Conservation (phyloP, 2,797 vertebrate species). For the Coluber constrictor region DNA sequence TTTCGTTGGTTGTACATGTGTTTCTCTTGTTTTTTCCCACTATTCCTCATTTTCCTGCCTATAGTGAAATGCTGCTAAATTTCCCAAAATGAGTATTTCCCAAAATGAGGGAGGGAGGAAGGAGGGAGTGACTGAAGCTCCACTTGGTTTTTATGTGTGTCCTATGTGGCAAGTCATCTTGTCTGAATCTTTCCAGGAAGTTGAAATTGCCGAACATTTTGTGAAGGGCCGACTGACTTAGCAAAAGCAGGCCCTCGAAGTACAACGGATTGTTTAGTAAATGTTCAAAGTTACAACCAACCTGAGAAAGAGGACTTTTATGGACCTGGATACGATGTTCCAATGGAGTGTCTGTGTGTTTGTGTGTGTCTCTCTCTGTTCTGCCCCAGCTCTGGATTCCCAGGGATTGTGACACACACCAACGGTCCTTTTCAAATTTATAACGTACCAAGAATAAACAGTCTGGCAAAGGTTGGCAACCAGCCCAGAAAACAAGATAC, state of each 20-base stretch:
- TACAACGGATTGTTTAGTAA: neutral
- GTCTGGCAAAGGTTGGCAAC: no score
- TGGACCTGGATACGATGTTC: neutral
- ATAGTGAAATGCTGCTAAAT: neutral
- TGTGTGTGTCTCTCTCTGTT: no score
- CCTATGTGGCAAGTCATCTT: neutral
- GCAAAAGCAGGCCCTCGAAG: neutral
- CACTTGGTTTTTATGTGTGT: neutral
- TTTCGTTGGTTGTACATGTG: slow-evolving; percentile 30
- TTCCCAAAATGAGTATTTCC: neutral
- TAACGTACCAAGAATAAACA: no score
- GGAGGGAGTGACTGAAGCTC: neutral
- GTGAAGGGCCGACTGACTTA: neutral
- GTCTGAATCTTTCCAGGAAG: neutral
- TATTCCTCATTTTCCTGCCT: neutral
- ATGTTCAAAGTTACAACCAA: neutral
- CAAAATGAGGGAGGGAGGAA: accelerated
- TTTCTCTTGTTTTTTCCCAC: neutral
- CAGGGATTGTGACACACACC: no score
- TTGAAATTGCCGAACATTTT: neutral
- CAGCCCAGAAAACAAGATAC: no score
- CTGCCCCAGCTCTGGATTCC: no score
- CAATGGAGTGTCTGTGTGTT: neutral
- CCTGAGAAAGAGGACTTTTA: neutral
- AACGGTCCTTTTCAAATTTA: no score